phyloP scores from a whole-genome alignment of 2,797 vertebrate genomes.

The Artibeus lituratus region DNA sequence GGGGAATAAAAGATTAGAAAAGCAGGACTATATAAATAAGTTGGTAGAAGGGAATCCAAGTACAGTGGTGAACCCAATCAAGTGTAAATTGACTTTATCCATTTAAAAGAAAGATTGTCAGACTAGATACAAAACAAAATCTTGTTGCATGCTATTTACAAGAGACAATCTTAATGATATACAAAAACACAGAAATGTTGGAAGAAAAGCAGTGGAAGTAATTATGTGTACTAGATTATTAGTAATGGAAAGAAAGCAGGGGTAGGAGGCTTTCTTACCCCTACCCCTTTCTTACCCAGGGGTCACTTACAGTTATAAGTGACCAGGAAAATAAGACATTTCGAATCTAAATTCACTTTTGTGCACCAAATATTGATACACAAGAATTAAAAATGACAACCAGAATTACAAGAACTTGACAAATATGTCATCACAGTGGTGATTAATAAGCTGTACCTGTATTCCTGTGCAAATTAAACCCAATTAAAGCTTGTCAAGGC shows the following conservation, averaged over 20 bases:
- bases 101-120: neutral
- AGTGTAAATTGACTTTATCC: neutral
- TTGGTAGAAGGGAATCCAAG: neutral
- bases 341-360: neutral
- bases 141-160: neutral
- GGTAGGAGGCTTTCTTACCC: neutral
- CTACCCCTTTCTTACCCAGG: too few species aligned
- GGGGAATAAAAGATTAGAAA: neutral
- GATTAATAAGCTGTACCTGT: too few species aligned
- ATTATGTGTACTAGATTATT: neutral
- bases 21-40: neutral
- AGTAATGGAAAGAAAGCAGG: neutral
- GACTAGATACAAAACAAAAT: neutral
- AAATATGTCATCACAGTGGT: neutral
- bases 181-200: neutral
- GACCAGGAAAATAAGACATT: neutral
- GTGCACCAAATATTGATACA: neutral
- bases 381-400: neutral
- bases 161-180: neutral
- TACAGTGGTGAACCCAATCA: neutral
- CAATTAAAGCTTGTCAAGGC: too few species aligned
- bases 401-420: neutral
- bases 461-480: too few species aligned
- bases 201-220: constrained; percentile 14
- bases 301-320: neutral